Evolutionary conservation across 2,888 invertebrate species (phyloP), one percentile per base, ranked within the genome.

Genomic region (Heteromyza rotundicornis): DNA sequence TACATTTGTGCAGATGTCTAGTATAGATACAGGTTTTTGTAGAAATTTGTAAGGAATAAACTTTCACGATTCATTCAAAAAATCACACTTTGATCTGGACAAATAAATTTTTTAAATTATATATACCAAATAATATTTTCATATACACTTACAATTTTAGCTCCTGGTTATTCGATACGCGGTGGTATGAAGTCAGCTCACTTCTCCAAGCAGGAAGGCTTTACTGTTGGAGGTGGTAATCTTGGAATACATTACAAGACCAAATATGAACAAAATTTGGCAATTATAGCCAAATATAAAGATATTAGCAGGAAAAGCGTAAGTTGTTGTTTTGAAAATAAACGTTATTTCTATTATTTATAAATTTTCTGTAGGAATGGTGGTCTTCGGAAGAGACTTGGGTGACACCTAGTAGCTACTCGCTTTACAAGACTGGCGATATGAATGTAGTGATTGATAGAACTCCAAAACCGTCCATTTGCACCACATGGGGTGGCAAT

Each of bases 401-500:
- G 5, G 68, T 73, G 2, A 69, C 75, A 0, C 64, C 74, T 0
- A 67, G 66, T 22, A 74, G 79, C 27, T 82, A 80, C 57, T 75
- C 80, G 0, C 56, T 83, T 2, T 83, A 83, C 53, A 66, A 69
- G 60, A 73, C 70, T 23, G 68, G 67, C n/a, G 76, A 77, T 12
- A 53, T 78, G 10, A 72, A 79, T 67, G 70, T 82, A 1, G 68
- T 74, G 5, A 65, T 80, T 7, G 77, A 80, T 64, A 75, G 68
- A 19, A 68, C 77, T 3, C 89, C 90, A 0, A 86, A 86, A 70
- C 87, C 89, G 0, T 90, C 91, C 0, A 86, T 87, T 12, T 95
- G 95, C 73, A 87, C 90, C 59, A 88, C 90, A 1, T 95, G 95
- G 95, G 89, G 90, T 22, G 91, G 91, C 32, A 85, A 87, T 16